Evolutionary conservation across 35 echinoderm and acorn worm genomes (phyloP).

Genomic region (Stichopus chloronotus): DNA sequence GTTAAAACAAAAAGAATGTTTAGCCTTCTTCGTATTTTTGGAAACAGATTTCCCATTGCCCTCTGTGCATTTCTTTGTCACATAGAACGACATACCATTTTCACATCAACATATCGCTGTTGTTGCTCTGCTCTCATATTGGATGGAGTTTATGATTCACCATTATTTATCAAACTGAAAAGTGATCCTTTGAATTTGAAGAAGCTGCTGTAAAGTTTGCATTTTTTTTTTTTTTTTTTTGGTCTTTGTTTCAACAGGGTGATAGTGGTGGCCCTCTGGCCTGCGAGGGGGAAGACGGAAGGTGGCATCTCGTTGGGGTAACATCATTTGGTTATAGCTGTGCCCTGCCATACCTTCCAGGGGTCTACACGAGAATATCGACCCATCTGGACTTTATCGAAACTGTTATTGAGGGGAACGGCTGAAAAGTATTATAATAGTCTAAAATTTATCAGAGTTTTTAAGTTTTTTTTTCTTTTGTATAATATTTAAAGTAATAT

Average conservation of each 20-base stretch:
- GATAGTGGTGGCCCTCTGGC: constrained; percentile 92
- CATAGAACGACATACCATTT: no score
- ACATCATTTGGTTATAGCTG: constrained; percentile 83
- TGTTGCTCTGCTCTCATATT: no score
- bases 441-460: not conserved
- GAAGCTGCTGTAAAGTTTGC: not conserved
- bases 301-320: constrained; percentile 82
- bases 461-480: not conserved
- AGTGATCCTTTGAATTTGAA: no score
- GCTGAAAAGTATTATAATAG: not conserved
- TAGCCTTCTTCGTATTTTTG: no score
- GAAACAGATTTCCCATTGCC: no score
- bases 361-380: constrained; percentile 84
- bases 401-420: not conserved
- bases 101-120: no score
- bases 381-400: constrained; percentile 65
- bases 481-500: not conserved
- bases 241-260: constrained; percentile 58
- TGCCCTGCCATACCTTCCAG: constrained; percentile 69
- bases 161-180: no score
- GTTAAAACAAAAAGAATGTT: no score
- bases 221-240: not conserved
- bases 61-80: no score
- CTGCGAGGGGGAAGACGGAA: constrained; percentile 66
- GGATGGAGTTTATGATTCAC: no score